Conservation (phyloP, 2,113 vertebrate species). For the Speoplatyrhinus poulsoni region DNA sequence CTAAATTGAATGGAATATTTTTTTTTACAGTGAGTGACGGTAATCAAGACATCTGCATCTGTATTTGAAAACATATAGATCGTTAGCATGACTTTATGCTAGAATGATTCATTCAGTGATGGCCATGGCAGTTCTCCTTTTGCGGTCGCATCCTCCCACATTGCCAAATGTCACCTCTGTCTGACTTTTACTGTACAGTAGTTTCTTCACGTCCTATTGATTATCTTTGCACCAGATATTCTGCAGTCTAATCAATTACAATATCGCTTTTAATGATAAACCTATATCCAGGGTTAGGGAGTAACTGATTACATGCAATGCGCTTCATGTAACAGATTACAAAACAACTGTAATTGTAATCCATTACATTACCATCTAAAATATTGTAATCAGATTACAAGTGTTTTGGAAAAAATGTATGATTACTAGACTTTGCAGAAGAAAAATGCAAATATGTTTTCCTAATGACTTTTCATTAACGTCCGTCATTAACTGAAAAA, state of each 20-base stretch:
- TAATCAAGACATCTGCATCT: conserved; percentile 19
- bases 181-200: conserved; percentile 49
- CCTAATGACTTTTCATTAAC: too few relatives aligned
- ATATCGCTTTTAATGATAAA: conserved; percentile 32
- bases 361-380: too few relatives aligned
- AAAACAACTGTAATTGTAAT: too few relatives aligned
- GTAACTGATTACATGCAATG: too few relatives aligned
- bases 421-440: too few relatives aligned
- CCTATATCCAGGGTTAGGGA: neutral
- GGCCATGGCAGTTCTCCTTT: conserved; percentile 54
- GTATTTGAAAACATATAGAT: conserved; percentile 44
- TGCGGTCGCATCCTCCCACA: conserved; percentile 63
- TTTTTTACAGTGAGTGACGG: too few relatives aligned
- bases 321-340: too few relatives aligned
- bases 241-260: conserved; percentile 21
- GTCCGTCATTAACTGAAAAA: too few relatives aligned
- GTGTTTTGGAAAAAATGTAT: too few relatives aligned
- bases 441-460: too few relatives aligned
- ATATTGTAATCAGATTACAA: too few relatives aligned
- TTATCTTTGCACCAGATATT: conserved; percentile 17
- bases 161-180: conserved; percentile 68
- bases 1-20: too few relatives aligned
- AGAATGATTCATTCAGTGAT: conserved; percentile 63
- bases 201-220: conserved; percentile 38
- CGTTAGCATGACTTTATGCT: conserved; percentile 22